Conservation (phyloP, 2,113 vertebrate genomes). For the Aptenodytes forsteri region DNA sequence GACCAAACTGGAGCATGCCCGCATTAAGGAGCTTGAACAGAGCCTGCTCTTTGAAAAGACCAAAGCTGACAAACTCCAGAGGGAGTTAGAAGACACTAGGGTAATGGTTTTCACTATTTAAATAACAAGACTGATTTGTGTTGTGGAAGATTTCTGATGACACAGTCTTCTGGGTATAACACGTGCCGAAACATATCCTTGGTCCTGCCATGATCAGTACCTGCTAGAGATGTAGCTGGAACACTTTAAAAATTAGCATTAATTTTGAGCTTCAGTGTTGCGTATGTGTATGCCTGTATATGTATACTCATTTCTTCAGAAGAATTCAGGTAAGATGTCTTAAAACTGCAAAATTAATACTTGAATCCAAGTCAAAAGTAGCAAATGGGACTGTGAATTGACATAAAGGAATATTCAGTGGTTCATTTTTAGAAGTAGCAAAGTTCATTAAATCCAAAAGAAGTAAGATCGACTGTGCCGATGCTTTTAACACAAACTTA, state of each 20-base stretch:
- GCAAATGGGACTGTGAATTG: not conserved
- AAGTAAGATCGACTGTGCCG: not conserved
- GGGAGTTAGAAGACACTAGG: slow-evolving; percentile 99
- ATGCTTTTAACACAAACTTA: not conserved
- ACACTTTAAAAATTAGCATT: not conserved
- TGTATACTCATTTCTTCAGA: not conserved
- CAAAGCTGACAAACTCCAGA: slow-evolving; percentile 99
- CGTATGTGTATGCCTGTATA: not conserved
- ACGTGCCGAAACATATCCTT: not conserved
- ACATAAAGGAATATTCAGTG: not conserved
- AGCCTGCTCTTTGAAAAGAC: slow-evolving; percentile 99
- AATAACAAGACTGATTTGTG: slow-evolving; percentile 63
- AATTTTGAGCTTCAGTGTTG: not conserved
- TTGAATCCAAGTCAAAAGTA: not conserved
- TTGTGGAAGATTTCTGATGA: slow-evolving; percentile 40
- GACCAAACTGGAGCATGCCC: slow-evolving; percentile 99
- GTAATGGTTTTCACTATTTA: slow-evolving; percentile 93
- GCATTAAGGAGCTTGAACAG: slow-evolving; percentile 99
- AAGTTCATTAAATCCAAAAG: not conserved
- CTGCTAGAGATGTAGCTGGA: not conserved
- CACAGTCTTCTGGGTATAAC: not conserved
- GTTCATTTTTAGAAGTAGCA: not conserved
- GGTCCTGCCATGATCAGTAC: not conserved
- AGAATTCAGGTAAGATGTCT: slow-evolving; percentile 46
- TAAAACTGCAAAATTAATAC: not conserved